phyloP scores from a whole-genome alignment of 2,888 invertebrate species.

The Synergus itoensis region DNA sequence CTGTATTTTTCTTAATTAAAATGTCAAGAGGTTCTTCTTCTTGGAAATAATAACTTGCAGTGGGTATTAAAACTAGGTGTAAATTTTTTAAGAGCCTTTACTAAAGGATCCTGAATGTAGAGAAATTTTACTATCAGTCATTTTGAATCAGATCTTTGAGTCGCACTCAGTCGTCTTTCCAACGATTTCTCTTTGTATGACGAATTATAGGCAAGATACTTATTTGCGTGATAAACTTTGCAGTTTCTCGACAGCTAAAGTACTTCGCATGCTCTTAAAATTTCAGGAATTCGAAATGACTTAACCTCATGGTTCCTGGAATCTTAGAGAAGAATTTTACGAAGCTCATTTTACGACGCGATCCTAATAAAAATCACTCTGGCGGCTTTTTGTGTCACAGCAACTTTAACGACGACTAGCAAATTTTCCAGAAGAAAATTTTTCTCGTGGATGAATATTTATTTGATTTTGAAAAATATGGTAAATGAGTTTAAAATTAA shows the following conservation, averaged over 20 bases:
- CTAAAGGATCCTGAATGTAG: not conserved
- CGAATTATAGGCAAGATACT: constrained; percentile 1
- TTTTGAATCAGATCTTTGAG: not conserved
- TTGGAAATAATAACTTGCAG: no score
- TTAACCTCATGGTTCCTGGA: not conserved
- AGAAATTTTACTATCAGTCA: not conserved
- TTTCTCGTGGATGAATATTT: no score
- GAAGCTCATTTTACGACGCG: not conserved
- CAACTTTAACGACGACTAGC: not conserved
- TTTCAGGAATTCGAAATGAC: not conserved
- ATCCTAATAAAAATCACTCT: constrained; percentile 14
- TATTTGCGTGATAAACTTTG: constrained; percentile 1
- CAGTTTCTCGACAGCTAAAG: not conserved
- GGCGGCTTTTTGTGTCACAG: not conserved
- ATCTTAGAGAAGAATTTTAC: not conserved
- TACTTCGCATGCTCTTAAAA: not conserved
- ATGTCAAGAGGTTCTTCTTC: no score
- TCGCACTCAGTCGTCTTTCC: constrained; percentile 5
- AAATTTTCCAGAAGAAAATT: no score
- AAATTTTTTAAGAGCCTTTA: no score
- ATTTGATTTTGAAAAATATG: no score
- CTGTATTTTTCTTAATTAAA: not conserved
- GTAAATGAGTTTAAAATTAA: no score
- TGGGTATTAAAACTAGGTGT: no score
- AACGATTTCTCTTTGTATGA: constrained; percentile 9